Evolutionary conservation across 2,888 invertebrate species (phyloP).

Genomic region (Heliconius hortense): DNA sequence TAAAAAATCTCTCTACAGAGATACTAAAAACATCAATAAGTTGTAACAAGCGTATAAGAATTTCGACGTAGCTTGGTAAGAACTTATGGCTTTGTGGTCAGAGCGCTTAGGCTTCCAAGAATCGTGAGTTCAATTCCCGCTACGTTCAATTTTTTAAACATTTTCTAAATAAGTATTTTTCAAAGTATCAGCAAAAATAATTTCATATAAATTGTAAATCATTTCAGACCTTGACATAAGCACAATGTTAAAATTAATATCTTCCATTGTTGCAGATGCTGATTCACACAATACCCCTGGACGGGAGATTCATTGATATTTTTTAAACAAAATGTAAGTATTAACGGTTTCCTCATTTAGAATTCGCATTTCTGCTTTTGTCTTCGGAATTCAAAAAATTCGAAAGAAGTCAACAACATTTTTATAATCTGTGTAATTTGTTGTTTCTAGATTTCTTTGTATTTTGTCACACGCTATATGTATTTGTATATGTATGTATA

Average conservation of each 20-base stretch:
- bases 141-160: too few species aligned
- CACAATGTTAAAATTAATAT: slow-evolving; percentile 29
- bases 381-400: slow-evolving; percentile 31
- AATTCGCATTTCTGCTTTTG: slow-evolving; percentile 28
- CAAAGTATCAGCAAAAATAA: background rate
- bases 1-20: too few species aligned
- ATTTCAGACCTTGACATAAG: slow-evolving; percentile 13
- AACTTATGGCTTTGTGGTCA: too few species aligned
- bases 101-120: too few species aligned
- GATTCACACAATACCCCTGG: slow-evolving; percentile 65
- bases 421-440: slow-evolving; percentile 6
- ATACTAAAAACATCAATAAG: too few species aligned
- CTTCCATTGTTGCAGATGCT: slow-evolving; percentile 70
- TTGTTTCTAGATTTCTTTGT: slow-evolving; percentile 8
- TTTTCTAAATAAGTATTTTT: background rate
- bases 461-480: slow-evolving; percentile 5
- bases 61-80: too few species aligned
- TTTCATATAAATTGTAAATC: slow-evolving; percentile 6
- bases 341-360: slow-evolving; percentile 23
- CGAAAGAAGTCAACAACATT: slow-evolving; percentile 23
- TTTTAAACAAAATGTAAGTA: slow-evolving; percentile 73
- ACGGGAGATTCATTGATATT: slow-evolving; percentile 62
- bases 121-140: too few species aligned
- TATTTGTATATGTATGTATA: background rate
- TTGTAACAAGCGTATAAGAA: too few species aligned